phyloP scores from a whole-genome alignment of 92 coral and sea anemone species.

The Chrysogorgia sp. region DNA sequence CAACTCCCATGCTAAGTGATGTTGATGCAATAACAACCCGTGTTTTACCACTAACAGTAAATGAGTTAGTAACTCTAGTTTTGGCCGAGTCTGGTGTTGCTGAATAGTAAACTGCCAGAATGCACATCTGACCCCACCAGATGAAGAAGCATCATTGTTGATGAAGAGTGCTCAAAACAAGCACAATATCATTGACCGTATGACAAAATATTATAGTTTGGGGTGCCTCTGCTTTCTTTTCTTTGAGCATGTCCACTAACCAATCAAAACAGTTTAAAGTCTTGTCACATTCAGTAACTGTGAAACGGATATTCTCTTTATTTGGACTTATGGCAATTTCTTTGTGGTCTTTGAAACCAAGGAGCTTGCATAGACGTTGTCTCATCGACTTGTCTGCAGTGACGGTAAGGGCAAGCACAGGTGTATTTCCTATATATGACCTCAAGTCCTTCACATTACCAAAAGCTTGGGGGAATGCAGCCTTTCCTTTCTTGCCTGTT shows the following conservation, averaged over 20 bases:
- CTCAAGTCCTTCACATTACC: conserved; percentile 67
- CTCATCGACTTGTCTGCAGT: conserved; percentile 65
- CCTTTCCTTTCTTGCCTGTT: conserved; percentile 61
- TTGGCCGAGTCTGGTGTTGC: conserved; percentile 16
- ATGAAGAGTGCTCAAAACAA: conserved; percentile 13
- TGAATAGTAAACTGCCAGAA: conserved; percentile 22
- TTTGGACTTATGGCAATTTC: not conserved
- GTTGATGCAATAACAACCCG: conserved; percentile 41
- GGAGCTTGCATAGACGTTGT: conserved; percentile 50
- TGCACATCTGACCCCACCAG: conserved; percentile 39
- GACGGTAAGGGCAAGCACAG: conserved; percentile 66
- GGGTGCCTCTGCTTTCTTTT: not conserved
- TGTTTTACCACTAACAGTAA: conserved; percentile 37
- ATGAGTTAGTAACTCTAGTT: conserved; percentile 14
- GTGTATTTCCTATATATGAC: conserved; percentile 59
- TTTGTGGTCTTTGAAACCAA: conserved; percentile 33
- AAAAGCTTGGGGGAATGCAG: conserved; percentile 69
- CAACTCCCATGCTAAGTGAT: conserved; percentile 40
- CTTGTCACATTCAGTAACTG: conserved; percentile 4
- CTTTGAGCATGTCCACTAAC: not conserved
- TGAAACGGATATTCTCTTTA: conserved; percentile 3
- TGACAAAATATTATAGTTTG: conserved; percentile 27
- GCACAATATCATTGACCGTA: conserved; percentile 27
- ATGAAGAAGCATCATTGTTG: conserved; percentile 22
- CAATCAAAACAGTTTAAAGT: not conserved